Base-by-base conservation (phyloP, 2,113 vertebrate genomes). In the Piprites chloris region DNA sequence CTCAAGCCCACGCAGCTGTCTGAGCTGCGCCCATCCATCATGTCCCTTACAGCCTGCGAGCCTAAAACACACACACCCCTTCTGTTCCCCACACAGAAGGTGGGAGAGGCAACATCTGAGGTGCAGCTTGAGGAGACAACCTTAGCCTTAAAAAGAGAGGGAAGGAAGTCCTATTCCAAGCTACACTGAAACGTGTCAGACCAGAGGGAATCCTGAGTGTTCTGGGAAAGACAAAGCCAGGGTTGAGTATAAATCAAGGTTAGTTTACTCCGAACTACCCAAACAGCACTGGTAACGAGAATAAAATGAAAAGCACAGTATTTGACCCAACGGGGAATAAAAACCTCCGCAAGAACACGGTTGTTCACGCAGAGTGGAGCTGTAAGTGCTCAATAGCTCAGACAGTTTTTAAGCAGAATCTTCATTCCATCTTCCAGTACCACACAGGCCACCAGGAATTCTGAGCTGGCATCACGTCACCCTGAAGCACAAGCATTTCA, bases 101-200 rank as follows among this genome's bases (percentile, higher is more conserved):
- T 62, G 21, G 67, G 32, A 89, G 44, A 55, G 17, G 5, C 14
- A 90, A 67, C 47, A 63, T 11, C 2, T 30, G 1, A 89, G 42
- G 41, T 2, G 55, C 49, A 68, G 47, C 69, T 23, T 30, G 24
- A 67, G 16, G 22, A 93, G 35, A 87, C 14, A 66, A 61, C 30
- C 23, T 67, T 32, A 32, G n/a, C 78, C 39, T 56, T 35, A 56
- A 71, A 76, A 42, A 19, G 8, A 26, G 14, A 28, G 19, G 9
- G 3, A 14, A 27, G 3, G 14, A 9, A 66, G 33, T 42, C 44
- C 30, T 46, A 53, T 49, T 77, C 58, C 37, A 41, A 76, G 67
- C 14, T n/a, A 58, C 5, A 0, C 27, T 27, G 23, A 72, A 75
- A 30, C 0, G 0, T 7, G 15, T 26, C 18, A 59, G 21, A 41